Base-by-base conservation (phyloP, 2,113 vertebrate species). In the Tupaia tana region DNA sequence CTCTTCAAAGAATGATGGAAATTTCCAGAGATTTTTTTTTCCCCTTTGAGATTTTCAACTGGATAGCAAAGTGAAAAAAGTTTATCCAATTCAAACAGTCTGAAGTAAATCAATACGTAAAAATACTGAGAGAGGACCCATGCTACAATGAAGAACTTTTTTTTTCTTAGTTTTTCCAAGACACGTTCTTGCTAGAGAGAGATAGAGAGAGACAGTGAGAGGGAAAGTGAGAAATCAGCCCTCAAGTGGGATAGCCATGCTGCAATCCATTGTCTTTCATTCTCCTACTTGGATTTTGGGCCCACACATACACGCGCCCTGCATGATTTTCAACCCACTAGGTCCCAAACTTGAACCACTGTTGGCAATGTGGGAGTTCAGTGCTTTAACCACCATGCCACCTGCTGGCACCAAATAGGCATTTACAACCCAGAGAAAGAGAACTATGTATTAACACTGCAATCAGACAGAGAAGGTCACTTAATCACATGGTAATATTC, bases 51-150 rank as follows among this genome's bases (percentile, higher is more conserved):
- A n/a, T 73, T 29, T 90, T 77, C 82, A 90, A 82, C 52, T 73
- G 9, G 9, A 88, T 3, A 88, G 29, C 31, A 92, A 93, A 89
- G 25, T 78, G 3, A 52, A 61, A 85, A 96, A 80, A 20, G 0
- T 71, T 56, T 90, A 73, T 31, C 24, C 22, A 89, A 52, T 66
- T 83, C n/a, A 74, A 63, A 69, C 24, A 59, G 7, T 90, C 52
- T 31, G 92, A 84, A 78, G 19, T 78, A 67, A 91, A 92, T 86
- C n/a, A 91, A 56, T 85, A 66, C 58, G 81, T 92, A 95, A 94
- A 88, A 89, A 74, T 52, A 86, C 52, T 80, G 31, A 61, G 67
- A 71, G 85, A 71, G 69, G 56, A 66, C 34, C 8, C 27, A 34
- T 89, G 20, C 80, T 43, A 43, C 4, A 43, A 43, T 43, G 43